These are phyloP conservation scores for Arrhamphus sclerolepis DNA, from an alignment of 2,797 vertebrate species.

Conservation along the genomic window DNA sequence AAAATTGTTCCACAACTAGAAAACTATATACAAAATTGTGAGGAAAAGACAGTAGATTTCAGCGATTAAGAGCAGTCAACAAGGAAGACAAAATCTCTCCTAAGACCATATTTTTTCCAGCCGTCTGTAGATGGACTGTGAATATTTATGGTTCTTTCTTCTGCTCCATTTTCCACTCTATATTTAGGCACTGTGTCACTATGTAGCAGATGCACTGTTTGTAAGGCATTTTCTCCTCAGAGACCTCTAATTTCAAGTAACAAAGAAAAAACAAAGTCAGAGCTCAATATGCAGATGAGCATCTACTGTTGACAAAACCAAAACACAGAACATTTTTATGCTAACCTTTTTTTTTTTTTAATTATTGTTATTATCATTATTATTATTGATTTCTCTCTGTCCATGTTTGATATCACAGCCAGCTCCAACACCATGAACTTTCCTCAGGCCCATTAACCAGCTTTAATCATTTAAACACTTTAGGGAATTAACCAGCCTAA, in stretches of 20 bases:
- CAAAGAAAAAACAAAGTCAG: constrained; percentile 27
- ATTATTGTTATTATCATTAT: too few relatives aligned
- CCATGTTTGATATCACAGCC: constrained; percentile 46
- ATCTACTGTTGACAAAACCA: constrained; percentile 5
- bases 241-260: constrained; percentile 45
- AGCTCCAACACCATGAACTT: constrained; percentile 61
- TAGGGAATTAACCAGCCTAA: constrained; percentile 79
- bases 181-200: constrained; percentile 75
- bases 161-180: constrained; percentile 78
- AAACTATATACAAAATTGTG: constrained; percentile 10
- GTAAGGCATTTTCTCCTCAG: constrained; percentile 41
- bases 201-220: constrained; percentile 61
- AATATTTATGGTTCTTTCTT: constrained; percentile 77
- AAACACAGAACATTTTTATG: constrained; percentile 24
- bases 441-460: constrained; percentile 68
- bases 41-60: constrained; percentile 13
- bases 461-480: constrained; percentile 77
- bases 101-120: constrained; percentile 41
- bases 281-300: constrained; percentile 23
- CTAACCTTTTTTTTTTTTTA: constrained; percentile 14
- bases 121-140: constrained; percentile 63
- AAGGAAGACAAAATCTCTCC: constrained; percentile 38
- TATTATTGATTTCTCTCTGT: constrained; percentile 36
- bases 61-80: constrained; percentile 28
- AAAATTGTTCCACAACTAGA: constrained; percentile 9